phyloP scores from a whole-genome alignment of 2,797 vertebrate genomes.

The Pipistrellus kuhlii region DNA sequence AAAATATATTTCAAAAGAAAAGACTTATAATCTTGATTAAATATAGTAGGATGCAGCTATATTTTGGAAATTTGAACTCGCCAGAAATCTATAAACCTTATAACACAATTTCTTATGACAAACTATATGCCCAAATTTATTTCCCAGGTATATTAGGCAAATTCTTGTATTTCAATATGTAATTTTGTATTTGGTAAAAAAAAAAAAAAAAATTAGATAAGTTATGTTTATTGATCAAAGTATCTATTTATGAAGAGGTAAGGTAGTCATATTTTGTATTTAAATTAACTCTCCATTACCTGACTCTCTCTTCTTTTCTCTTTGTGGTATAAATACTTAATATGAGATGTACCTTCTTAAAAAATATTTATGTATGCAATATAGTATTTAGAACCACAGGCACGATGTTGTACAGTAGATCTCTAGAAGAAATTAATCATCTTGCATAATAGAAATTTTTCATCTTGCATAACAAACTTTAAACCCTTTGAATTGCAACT shows the following conservation, averaged over 20 bases:
- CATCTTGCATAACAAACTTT: neutral
- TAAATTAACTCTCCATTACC: neutral
- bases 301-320: neutral
- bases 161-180: neutral
- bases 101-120: neutral
- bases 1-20: too few relatives aligned
- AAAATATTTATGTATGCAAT: neutral
- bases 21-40: too few relatives aligned
- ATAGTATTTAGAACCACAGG: neutral
- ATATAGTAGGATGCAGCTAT: rapidly evolving
- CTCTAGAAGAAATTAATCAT: neutral
- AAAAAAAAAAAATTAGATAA: neutral
- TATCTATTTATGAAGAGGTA: neutral
- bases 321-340: neutral
- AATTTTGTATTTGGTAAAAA: neutral
- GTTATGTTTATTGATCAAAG: neutral
- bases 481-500: neutral
- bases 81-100: neutral
- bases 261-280: neutral
- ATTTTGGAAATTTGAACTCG: neutral
- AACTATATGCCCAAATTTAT: neutral
- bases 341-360: neutral
- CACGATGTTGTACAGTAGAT: neutral
- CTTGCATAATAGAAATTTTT: neutral
- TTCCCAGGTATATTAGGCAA: neutral